These are phyloP conservation scores for Callyntrura sp. DNA, from an alignment of 2,888 invertebrate species.

Conservation along the genomic window DNA sequence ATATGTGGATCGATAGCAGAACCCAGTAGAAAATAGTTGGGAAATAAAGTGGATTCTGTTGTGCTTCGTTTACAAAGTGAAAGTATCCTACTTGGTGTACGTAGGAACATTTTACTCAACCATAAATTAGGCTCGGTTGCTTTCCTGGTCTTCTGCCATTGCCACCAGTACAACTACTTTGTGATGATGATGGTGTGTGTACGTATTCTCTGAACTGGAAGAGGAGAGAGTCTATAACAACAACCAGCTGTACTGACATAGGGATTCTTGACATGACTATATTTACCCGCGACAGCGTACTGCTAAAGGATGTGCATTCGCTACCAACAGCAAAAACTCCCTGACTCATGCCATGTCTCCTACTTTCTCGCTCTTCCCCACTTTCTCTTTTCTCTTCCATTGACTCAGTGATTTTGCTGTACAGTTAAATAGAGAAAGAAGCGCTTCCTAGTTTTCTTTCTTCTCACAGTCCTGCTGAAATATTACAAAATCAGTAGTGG, in stretches of 20 bases:
- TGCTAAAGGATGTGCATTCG: conserved; percentile 9
- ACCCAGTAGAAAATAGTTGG: conserved; percentile 18
- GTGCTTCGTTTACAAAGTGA: conserved; percentile 35
- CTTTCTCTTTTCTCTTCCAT: not conserved
- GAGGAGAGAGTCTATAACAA: not conserved
- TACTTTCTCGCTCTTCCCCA: too few species aligned
- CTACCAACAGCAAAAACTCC: not conserved
- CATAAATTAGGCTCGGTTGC: conserved; percentile 39
- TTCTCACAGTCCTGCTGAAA: conserved; percentile 24
- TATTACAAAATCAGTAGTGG: conserved; percentile 55
- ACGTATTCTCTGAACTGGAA: not conserved
- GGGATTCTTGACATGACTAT: conserved; percentile 1
- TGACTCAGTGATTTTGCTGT: conserved; percentile 15
- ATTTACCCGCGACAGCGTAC: not conserved
- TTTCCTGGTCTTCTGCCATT: conserved; percentile 5
- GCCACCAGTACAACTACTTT: not conserved
- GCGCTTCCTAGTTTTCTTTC: conserved; percentile 25
- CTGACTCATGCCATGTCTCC: not conserved
- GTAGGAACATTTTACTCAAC: conserved; percentile 19
- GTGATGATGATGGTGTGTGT: conserved; percentile 21
- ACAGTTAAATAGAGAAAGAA: conserved; percentile 28
- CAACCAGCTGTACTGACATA: not conserved
- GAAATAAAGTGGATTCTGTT: conserved; percentile 45
- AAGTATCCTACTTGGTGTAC: conserved; percentile 30
- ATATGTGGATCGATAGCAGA: conserved; percentile 57